Evolutionary conservation across 2,797 vertebrate species (phyloP).

Genomic region (Gymnothorax javanicus): DNA sequence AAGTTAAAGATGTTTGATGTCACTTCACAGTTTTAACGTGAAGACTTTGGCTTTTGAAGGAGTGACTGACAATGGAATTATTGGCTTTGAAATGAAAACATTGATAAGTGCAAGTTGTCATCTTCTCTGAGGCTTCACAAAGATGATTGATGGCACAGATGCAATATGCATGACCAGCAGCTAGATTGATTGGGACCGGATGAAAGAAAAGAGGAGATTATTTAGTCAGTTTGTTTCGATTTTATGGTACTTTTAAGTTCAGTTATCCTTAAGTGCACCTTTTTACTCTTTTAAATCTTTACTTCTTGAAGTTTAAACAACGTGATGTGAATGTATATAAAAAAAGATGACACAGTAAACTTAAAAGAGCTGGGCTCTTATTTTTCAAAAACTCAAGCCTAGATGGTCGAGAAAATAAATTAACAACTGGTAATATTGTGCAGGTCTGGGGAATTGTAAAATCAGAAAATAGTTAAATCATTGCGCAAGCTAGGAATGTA

Average conservation of each 20-base stretch:
- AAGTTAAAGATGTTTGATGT: constrained; percentile 16
- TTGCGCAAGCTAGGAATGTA: background rate
- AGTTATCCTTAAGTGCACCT: background rate
- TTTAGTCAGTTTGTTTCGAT: constrained; percentile 18
- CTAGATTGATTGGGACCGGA: constrained; percentile 33
- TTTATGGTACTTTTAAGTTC: background rate
- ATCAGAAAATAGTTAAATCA: background rate
- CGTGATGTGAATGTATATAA: background rate
- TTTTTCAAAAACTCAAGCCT: background rate
- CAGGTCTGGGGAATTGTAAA: background rate
- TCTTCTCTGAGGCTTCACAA: constrained; percentile 29
- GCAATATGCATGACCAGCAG: constrained; percentile 20
- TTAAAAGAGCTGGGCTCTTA: background rate
- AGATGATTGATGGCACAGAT: background rate
- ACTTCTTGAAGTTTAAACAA: background rate
- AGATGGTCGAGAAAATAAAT: background rate
- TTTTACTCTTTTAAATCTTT: background rate
- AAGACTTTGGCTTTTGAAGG: background rate
- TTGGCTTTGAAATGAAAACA: constrained; percentile 22
- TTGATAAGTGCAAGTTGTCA: constrained; percentile 36
- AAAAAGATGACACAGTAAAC: background rate
- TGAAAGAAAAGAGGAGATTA: constrained; percentile 34
- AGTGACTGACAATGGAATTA: background rate
- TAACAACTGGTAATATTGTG: background rate
- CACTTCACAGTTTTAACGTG: constrained; percentile 27